Evolutionary conservation across 1,140 invertebrate genomes (phyloP), one percentile per base, ranked within the genome.

Genomic region (Monomorium pharaonis): DNA sequence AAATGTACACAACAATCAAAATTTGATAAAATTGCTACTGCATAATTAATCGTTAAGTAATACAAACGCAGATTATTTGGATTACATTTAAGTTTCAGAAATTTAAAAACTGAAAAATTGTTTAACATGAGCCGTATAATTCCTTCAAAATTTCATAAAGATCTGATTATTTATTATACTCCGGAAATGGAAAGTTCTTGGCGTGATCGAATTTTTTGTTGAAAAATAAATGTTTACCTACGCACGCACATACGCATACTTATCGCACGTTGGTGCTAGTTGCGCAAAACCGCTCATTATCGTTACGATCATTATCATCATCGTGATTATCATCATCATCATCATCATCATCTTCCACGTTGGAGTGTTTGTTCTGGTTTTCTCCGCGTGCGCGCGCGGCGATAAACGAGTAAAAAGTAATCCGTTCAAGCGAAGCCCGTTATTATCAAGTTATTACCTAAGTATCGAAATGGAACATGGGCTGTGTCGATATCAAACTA

Each of bases 381-480:
- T 86, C 77, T 65, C 75, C 88, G 86, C 81, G 76, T 67, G 78
- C 75, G 54, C 78, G 78, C 75, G 54, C 74, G 37, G 37, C 56
- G 62, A 88, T 83, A 70, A 90, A 80, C 85, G 87, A 91, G 86
- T 85, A 92, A 93, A 92, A 93, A 90, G 87, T 92, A 91, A 88
- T 84, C 87, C 81, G 87, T 90, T 90, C 89, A 89, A 93, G 91
- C 91, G 85, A 91, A 92, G 92, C 88, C 92, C 88, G 60, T 94
- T 88, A 94, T 94, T 92, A 94, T 88, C 81, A 88, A 88, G 91
- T 93, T 93, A 94, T 94, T 94, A 94, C 92, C 92, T 93, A 94
- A 94, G 92, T 92, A 94, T 91, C 92, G 86, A 87, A 80, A 83
- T 91, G 67, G 90, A 89, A 91, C 87, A 88, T n/a, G 84, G 78